Conservation (phyloP, 2,888 invertebrate species). For the Sabellastarte sp. region DNA sequence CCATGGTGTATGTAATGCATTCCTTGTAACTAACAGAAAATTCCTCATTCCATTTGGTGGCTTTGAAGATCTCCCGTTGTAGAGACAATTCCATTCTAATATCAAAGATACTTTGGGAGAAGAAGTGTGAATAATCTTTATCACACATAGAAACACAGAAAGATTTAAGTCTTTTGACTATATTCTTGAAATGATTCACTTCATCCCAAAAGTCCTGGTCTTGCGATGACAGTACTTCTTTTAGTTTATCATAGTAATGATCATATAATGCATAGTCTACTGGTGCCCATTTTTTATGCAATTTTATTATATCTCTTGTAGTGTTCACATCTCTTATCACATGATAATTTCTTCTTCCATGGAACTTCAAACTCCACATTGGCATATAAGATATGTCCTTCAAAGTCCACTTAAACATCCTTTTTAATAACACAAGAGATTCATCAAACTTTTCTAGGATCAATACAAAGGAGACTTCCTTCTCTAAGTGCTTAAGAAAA, state of each 20-base stretch:
- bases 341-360: neutral
- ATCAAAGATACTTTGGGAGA: no score
- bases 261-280: neutral
- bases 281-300: neutral
- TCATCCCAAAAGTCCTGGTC: neutral
- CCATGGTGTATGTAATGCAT: neutral
- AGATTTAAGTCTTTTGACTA: neutral
- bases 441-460: neutral
- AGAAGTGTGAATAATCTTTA: no score
- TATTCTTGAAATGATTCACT: neutral
- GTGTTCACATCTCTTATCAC: neutral
- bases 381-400: neutral
- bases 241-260: neutral
- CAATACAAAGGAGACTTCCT: neutral
- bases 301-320: neutral
- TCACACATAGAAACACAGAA: neutral
- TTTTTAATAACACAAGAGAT: neutral
- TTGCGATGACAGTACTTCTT: neutral
- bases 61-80: no score
- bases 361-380: neutral
- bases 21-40: neutral
- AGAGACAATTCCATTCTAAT: no score
- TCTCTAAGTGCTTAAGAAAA: neutral
- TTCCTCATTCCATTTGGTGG: neutral
- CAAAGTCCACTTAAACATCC: neutral